Conservation (phyloP, 2,797 vertebrate genomes). For the Gephyroberyx darwinii region DNA sequence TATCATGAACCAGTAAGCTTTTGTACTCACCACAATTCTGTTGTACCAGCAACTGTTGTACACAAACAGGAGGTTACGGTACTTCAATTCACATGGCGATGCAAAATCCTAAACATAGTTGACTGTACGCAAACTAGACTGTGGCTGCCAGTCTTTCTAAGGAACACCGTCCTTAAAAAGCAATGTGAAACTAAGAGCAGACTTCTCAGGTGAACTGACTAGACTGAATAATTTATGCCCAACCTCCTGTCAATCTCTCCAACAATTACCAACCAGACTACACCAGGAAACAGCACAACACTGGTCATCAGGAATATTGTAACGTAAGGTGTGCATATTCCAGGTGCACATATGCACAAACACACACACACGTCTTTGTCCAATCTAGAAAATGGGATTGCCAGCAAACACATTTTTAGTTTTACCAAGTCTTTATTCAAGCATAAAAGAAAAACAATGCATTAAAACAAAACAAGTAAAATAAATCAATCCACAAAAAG, state of each 20-base stretch:
- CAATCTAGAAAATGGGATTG: background rate
- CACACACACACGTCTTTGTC: background rate
- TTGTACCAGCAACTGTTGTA: background rate
- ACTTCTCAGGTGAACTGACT: constrained; percentile 70
- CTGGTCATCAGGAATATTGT: background rate
- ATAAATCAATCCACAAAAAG: constrained; percentile 16
- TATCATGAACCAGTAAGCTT: background rate
- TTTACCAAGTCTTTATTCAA: constrained; percentile 20
- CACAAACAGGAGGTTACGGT: background rate
- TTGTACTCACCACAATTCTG: constrained; percentile 56
- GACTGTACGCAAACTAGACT: background rate
- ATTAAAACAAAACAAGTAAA: background rate
- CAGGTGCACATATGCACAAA: background rate
- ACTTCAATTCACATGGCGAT: constrained; percentile 9
- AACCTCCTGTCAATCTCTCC: constrained; percentile 48
- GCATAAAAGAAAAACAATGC: background rate
- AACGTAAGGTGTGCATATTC: background rate
- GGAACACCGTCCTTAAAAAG: constrained; percentile 25
- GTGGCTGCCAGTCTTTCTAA: constrained; percentile 22
- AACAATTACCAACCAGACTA: constrained; percentile 21
- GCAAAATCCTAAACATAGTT: constrained; percentile 1
- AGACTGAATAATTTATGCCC: constrained; percentile 77
- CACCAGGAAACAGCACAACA: background rate
- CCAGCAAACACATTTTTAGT: constrained; percentile 10
- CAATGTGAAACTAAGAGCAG: constrained; percentile 14